phyloP scores from a whole-genome alignment of 2,797 vertebrate genomes.

The Cuculus canorus region DNA sequence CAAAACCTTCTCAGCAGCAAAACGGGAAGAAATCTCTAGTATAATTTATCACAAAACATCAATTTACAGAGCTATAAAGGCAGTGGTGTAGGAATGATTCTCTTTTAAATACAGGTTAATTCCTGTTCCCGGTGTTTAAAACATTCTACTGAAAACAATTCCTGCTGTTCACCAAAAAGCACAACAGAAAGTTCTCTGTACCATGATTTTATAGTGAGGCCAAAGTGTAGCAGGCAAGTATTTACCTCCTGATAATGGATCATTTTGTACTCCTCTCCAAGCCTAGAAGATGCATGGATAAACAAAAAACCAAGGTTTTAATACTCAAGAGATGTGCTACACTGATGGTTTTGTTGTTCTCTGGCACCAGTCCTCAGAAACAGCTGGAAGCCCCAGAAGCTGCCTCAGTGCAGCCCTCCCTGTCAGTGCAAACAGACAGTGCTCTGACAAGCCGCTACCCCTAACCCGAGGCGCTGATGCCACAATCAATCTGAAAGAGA shows the following conservation, averaged over 20 bases:
- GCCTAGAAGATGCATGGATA: not conserved
- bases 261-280: not conserved
- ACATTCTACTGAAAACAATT: not conserved
- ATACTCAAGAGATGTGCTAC: not conserved
- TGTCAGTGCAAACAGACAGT: not conserved
- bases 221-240: not conserved
- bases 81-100: not conserved
- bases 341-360: not conserved
- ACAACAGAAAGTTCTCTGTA: not conserved
- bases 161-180: not conserved
- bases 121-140: not conserved
- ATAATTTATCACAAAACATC: not conserved
- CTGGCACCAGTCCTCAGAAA: not conserved
- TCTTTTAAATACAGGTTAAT: not conserved
- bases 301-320: not conserved
- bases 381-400: not conserved
- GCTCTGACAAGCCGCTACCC: not conserved
- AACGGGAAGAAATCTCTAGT: not conserved
- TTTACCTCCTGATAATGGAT: not conserved
- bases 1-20: not conserved
- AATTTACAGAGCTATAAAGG: not conserved
- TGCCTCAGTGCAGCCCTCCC: not conserved
- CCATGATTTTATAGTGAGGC: not conserved
- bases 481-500: not conserved
- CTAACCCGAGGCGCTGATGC: not conserved